These are phyloP conservation scores for Chelon auratus DNA, from an alignment of 2,797 vertebrate genomes.

Conservation along the genomic window DNA sequence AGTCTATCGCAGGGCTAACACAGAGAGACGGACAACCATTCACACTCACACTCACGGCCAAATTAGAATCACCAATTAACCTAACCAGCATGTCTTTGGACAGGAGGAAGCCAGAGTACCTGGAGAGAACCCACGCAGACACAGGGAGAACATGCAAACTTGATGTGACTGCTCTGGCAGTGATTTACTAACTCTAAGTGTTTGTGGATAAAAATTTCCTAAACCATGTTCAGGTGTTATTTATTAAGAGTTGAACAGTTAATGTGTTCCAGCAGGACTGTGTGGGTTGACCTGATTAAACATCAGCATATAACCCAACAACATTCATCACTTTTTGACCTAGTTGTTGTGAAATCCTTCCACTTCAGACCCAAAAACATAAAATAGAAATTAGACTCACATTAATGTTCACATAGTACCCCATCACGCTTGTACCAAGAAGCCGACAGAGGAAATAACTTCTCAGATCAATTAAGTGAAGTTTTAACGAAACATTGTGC, in stretches of 20 bases:
- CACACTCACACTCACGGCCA: too few relatives aligned
- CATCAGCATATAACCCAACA: not conserved
- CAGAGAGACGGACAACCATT: too few relatives aligned
- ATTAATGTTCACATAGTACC: not conserved
- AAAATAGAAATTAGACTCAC: not conserved
- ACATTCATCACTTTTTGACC: not conserved
- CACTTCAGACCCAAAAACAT: not conserved
- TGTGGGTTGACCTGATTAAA: not conserved
- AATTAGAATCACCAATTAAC: too few relatives aligned
- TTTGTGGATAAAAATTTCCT: not conserved
- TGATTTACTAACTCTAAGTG: not conserved
- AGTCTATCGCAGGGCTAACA: too few relatives aligned
- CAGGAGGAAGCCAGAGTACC: too few relatives aligned
- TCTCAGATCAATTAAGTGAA: not conserved
- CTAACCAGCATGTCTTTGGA: too few relatives aligned
- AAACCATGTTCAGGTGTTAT: not conserved
- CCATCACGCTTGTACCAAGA: not conserved
- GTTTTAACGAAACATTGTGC: constrained; percentile 27
- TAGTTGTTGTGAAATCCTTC: not conserved
- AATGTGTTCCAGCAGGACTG: not conserved
- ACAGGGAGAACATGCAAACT: too few relatives aligned
- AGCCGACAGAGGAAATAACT: not conserved
- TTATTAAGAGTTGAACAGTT: not conserved
- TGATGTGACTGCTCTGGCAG: too few relatives aligned
- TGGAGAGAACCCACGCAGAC: too few relatives aligned